Conservation (phyloP, 2,888 invertebrate genomes). For the Caenorhabditis parvicauda region DNA sequence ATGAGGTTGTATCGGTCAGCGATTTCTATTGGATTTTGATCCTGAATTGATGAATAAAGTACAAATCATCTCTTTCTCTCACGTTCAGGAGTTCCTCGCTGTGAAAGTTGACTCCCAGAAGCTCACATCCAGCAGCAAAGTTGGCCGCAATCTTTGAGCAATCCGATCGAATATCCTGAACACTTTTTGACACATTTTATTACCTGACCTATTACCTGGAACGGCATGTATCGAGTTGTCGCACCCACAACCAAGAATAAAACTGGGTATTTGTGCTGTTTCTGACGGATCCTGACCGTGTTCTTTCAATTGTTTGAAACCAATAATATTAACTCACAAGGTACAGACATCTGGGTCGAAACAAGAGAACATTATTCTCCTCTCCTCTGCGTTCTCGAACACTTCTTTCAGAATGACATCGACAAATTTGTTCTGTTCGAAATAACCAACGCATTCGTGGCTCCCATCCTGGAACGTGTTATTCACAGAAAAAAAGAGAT, state of each 20-base stretch:
- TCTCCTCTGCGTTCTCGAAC: constrained; percentile 75
- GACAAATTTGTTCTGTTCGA: constrained; percentile 85
- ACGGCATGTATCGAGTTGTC: constrained; percentile 70
- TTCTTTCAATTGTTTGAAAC: not conserved
- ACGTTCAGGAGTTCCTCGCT: constrained; percentile 83
- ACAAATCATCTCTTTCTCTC: constrained; percentile 70
- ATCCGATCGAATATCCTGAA: constrained; percentile 40
- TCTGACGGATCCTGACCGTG: constrained; percentile 73
- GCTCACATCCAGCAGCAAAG: constrained; percentile 50
- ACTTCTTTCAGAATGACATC: constrained; percentile 82
- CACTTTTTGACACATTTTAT: not conserved
- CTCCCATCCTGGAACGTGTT: constrained; percentile 63
- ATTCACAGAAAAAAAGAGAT: not conserved
- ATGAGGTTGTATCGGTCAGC: constrained; percentile 37
- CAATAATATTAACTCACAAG: constrained; percentile 66
- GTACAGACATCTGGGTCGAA: constrained; percentile 95
- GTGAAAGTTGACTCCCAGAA: constrained; percentile 80
- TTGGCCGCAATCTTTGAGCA: constrained; percentile 51
- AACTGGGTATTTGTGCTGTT: constrained; percentile 95
- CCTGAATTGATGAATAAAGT: constrained; percentile 21
- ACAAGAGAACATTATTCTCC: constrained; percentile 89
- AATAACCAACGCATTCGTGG: constrained; percentile 63
- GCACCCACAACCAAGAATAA: constrained; percentile 86
- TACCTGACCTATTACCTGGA: constrained; percentile 19
- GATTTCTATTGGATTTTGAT: constrained; percentile 32